Base-by-base conservation (phyloP, 2,888 invertebrate genomes). In the Bellardia bayeri region DNA sequence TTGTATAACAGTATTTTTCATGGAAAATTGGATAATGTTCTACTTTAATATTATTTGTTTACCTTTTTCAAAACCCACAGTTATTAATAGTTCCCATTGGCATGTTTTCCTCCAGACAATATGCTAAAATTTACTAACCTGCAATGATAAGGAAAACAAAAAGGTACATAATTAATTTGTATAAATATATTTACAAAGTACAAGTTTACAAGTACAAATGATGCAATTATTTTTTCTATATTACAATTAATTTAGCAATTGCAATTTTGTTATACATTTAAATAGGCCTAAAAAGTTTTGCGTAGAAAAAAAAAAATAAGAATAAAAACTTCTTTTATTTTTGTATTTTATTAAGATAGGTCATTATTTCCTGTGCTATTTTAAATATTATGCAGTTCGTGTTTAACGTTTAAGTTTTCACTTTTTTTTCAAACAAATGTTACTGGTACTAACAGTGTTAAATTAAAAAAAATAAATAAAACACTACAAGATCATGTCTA, bases 321-420 rank as follows among this genome's bases (percentile, higher is more conserved):
- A 14, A 11, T 5, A 81, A 30, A 69, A 16, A 1, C 13, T 71
- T 54, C 51, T 37, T 37, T 58, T 33, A 40, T 54, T 40, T 54
- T 54, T 13, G 11, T 45, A 51, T 81, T 81, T 51, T 69, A 75
- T 87, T 87, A 87, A 85, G 85, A 79, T 79, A 87, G 87, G 87
- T 87, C 87, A 85, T 82, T 85, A 79, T 87, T 87, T 87, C 82
- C 87, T 87, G 85, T 74, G 45, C 56, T 54, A 49, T 42, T 58
- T 56, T 33, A 37, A n/a, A n/a, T 56, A 56, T 3, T 23, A 9
- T 1, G 3, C 76, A 66, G 13, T 49, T 37, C 30, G 16, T 69
- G 61, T 71, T 23, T 63, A 63, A 72, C 72, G 66, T 81, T 74
- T 42, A 71, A 64, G 75, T 80, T 86, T 86, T 80, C 80, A 87